These are phyloP conservation scores for Nerophis ophidion DNA, from an alignment of 2,113 vertebrate species.

Conservation along the genomic window DNA sequence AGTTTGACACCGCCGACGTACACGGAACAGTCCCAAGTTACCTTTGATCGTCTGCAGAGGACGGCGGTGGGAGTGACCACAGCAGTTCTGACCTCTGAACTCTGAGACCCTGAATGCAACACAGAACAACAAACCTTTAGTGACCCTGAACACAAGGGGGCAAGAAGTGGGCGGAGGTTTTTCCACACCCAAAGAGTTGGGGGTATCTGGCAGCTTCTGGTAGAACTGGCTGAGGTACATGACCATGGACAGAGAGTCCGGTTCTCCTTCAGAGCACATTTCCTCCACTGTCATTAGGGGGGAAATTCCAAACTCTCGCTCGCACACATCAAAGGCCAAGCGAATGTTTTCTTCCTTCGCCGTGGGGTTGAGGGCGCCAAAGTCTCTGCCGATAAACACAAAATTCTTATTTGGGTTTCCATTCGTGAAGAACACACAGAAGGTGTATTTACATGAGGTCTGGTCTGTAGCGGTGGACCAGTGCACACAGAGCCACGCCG, in stretches of 20 bases:
- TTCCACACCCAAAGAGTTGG: conserved; percentile 76
- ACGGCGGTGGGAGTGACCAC: conserved; percentile 83
- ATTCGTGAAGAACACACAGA: too few species aligned
- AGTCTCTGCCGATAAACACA: conserved; percentile 74
- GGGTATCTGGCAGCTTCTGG: conserved; percentile 84
- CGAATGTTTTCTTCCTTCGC: conserved; percentile 80
- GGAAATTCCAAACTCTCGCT: conserved; percentile 86
- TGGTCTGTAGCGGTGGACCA: conserved; percentile 87
- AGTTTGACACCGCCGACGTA: too few species aligned
- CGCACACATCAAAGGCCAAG: conserved; percentile 82
- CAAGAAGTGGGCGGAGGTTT: conserved; percentile 49
- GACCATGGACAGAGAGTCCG: conserved; percentile 91
- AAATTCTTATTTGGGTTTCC: background rate
- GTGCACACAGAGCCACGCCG: conserved; percentile 88
- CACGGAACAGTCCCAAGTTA: conserved; percentile 20
- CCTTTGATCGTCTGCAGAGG: conserved; percentile 86
- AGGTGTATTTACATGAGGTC: conserved; percentile 78
- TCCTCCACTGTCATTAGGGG: conserved; percentile 94
- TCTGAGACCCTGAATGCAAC: conserved; percentile 69
- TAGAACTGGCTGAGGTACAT: conserved; percentile 97
- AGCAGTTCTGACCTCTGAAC: conserved; percentile 78
- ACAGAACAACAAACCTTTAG: background rate
- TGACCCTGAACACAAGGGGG: too few species aligned
- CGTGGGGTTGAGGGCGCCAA: conserved; percentile 77
- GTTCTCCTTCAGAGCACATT: conserved; percentile 81